Evolutionary conservation across 2,113 vertebrate genomes (phyloP).

Genomic region (Cavia aperea): DNA sequence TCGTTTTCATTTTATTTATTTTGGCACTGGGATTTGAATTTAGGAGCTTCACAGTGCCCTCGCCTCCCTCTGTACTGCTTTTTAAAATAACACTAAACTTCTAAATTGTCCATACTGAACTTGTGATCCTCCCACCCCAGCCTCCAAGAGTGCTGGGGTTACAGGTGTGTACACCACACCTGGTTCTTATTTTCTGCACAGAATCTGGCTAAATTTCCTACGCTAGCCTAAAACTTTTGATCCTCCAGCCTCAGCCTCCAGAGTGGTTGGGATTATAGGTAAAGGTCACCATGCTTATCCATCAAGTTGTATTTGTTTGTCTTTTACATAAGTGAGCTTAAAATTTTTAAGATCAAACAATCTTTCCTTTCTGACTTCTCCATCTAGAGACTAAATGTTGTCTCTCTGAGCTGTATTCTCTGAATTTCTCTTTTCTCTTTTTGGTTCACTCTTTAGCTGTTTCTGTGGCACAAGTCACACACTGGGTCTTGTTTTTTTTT

Average conservation of each 20-base stretch:
- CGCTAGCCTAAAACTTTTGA: not conserved
- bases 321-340: slow-evolving; percentile 15
- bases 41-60: not conserved
- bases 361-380: slow-evolving; percentile 30
- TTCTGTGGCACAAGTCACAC: not conserved
- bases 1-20: not conserved
- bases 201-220: not conserved
- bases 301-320: not conserved
- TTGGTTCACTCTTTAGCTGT: not conserved
- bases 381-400: not conserved
- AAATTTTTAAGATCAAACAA: slow-evolving; percentile 2
- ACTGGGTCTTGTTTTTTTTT: not conserved
- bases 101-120: not conserved
- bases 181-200: not conserved
- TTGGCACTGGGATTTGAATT: not conserved
- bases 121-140: not conserved
- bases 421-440: not conserved
- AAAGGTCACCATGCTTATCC: not conserved
- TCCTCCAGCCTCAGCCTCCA: not conserved
- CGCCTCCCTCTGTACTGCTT: not conserved
- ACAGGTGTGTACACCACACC: not conserved
- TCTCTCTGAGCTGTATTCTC: not conserved
- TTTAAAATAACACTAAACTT: not conserved
- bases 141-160: not conserved
- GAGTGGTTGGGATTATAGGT: not conserved